These are phyloP conservation scores for Ophthalmolycus amberensis DNA, from an alignment of 2,113 vertebrate species.

Conservation along the genomic window DNA sequence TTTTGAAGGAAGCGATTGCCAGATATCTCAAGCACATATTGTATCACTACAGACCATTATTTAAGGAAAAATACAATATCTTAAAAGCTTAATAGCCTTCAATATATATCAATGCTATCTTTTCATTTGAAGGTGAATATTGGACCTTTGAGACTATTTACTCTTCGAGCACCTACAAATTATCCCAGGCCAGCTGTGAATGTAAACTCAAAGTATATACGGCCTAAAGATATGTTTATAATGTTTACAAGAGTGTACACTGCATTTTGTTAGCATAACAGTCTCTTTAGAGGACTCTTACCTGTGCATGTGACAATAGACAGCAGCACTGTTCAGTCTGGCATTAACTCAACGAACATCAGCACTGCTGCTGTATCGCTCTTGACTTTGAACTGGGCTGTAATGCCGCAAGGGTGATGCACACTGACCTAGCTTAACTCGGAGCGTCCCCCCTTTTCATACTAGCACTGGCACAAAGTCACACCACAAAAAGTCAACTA, in stretches of 20 bases:
- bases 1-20: conserved; percentile 3
- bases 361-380: too few species aligned
- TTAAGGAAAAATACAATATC: neutral
- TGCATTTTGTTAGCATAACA: neutral
- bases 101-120: neutral
- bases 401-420: too few species aligned
- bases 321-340: too few species aligned
- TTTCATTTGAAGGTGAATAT: conserved; percentile 47
- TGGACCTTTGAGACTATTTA: neutral
- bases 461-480: too few species aligned
- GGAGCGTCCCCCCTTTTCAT: too few species aligned
- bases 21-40: conserved; percentile 5
- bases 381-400: too few species aligned
- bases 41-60: conserved; percentile 3
- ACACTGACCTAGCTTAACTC: too few species aligned
- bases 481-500: too few species aligned
- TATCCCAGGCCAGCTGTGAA: neutral
- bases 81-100: conserved; percentile 18
- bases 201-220: neutral
- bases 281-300: too few species aligned
- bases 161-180: neutral
- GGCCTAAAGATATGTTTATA: too few species aligned
- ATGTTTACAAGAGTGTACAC: neutral
- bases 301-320: too few species aligned
- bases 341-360: too few species aligned